Evolutionary conservation across 2,797 vertebrate genomes (phyloP), one percentile per base, ranked within the genome.

Genomic region (Otus scops): DNA sequence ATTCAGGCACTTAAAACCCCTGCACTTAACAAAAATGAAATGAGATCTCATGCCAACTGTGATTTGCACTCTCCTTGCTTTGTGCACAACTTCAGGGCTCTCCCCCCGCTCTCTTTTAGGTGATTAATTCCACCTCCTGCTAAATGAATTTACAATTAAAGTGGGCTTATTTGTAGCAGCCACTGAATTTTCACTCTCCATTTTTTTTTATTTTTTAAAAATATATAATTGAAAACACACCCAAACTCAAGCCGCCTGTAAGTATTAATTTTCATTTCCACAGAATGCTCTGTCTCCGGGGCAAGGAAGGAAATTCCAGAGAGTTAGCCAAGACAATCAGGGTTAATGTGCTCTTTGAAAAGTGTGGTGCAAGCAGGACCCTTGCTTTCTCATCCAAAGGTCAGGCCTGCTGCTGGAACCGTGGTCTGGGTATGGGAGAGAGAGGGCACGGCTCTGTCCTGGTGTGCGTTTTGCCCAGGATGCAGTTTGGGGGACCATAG

Each of bases 251-350:
- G 88, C 90, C 0, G 81, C 81, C 94, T 96, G 74, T 87, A 97
- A 96, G 96, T 96, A 97, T 97, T 97, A 96, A 97, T 97, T 97
- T 97, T 96, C 95, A 92, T 92, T 95, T 97, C 96, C 94, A 95
- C 91, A 95, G 90, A 96, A 96, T 89, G 75, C 86, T 93, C 88
- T 92, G 92, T 97, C 95, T 97, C 96, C 84, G 3, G 92, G 92
- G 96, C 96, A 96, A 96, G 97, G 96, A 97, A 97, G 97, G 97
- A 97, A 97, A 97, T 97, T 97, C 97, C 97, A 97, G 91, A 92
- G 93, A 90, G 92, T 95, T 96, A 93, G 97, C 95, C 97, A 97
- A 97, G 97, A 97, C 95, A 97, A 97, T 97, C 97, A 97, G 92
- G 95, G 92, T 95, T 97, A 89, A 97, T 92, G 93, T 92, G 85